Percentiles rank a stretch among this genome's conserved stretches.
Conservation (phyloP, 2,797 vertebrate species). For the Pitangus sulphuratus region DNA sequence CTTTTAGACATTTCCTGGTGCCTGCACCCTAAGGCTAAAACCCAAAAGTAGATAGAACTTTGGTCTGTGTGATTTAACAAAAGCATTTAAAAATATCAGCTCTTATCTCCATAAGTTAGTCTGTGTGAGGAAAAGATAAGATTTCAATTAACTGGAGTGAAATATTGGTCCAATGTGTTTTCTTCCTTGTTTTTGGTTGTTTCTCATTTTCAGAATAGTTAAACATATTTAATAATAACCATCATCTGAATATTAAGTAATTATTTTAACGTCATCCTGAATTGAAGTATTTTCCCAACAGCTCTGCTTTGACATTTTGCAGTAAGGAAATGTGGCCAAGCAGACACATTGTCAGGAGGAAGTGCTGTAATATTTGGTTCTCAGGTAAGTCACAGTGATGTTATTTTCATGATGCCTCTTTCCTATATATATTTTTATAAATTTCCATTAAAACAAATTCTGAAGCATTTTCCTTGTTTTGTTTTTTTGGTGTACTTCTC, state of each 20-base stretch:
- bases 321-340: neutral
- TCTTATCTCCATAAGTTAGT: neutral
- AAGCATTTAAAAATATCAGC: neutral
- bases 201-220: neutral
- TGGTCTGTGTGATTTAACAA: neutral
- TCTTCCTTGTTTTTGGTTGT: neutral
- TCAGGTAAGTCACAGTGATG: neutral
- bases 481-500: neutral
- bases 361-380: neutral
- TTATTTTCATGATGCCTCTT: neutral
- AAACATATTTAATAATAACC: neutral
- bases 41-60: neutral
- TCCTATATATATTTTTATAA: neutral
- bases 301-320: neutral
- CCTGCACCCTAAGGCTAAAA: neutral
- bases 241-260: neutral
- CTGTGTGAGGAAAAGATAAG: neutral
- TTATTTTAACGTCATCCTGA: neutral
- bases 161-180: neutral
- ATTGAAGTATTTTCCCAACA: neutral
- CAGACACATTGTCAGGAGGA: neutral
- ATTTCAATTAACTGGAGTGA: neutral
- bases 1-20: neutral
- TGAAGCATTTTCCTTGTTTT: neutral
- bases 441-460: neutral